Evolutionary conservation across 2,797 vertebrate species (phyloP), one percentile per base, ranked within the genome.

Genomic region (Acropternis orthonyx): DNA sequence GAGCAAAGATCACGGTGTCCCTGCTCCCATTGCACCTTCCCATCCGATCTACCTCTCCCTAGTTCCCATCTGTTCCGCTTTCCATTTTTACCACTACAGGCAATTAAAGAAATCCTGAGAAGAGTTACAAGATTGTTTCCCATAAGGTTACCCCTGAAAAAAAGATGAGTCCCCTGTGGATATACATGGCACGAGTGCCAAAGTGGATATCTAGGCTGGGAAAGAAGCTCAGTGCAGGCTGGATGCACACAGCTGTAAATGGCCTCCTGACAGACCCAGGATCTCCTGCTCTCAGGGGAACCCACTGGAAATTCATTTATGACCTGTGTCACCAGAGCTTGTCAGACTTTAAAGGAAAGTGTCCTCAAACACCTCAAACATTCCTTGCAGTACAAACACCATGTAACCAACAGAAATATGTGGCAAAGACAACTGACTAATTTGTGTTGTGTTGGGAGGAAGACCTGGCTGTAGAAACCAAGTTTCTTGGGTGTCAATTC

Each of bases 181-280:
- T 27, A 37, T 44, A 15, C 0, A 2, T 34, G 56, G 36, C 28
- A 18, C 0, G 0, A 26, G 34, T 48, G 27, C 15, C 72, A 34
- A 49, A 12, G 49, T 26, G 30, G 46, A 4, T 69, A 14, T 17
- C 27, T 52, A 7, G 48, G 32, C 63, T 75, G 48, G 58, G 76
- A 67, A 71, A 46, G 52, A 17, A 89, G 63, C 34, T 74, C 27
- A 5, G 0, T 4, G 21, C 23, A 23, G 76, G 34, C 37, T 39
- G 48, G 51, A 62, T n/a, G 30, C 8, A 14, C 0, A 0, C 48
- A 63, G 9, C 59, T 76, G 36, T 46, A 49, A 58, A 41, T 9
- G 21, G 68, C 59, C 14, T 1, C 28, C 65, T 39, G 59, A 37
- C 34, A 58, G n/a, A 51, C 9, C 7, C 8, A 3, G 61, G 22